These are phyloP conservation scores for Tubulanus polymorphus DNA, from an alignment of 2,888 invertebrate species.

Conservation along the genomic window DNA sequence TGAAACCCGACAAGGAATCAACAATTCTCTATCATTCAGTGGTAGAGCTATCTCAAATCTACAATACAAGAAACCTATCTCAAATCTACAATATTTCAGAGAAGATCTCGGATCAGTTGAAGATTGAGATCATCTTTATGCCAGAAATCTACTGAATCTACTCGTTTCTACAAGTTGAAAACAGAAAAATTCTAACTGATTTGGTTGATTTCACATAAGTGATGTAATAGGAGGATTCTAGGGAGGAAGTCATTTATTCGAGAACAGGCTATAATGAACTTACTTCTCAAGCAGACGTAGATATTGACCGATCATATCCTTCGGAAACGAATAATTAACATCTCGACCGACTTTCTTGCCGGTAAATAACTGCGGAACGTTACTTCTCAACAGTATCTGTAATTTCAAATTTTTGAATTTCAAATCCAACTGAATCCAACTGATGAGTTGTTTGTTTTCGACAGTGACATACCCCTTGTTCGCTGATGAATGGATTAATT, in stretches of 20 bases:
- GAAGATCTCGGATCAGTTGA: too few species aligned
- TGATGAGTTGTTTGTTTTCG: too few species aligned
- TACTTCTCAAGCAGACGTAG: constrained; percentile 45
- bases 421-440: too few species aligned
- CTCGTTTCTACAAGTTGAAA: too few species aligned
- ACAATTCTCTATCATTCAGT: constrained; percentile 37
- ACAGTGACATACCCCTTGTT: constrained; percentile 35
- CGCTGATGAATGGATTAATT: constrained; percentile 45
- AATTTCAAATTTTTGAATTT: constrained; percentile 10
- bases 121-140: too few species aligned
- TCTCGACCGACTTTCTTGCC: constrained; percentile 30
- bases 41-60: constrained; percentile 49
- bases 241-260: too few species aligned
- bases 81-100: too few species aligned
- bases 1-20: constrained; percentile 43
- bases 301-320: constrained; percentile 41
- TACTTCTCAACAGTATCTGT: constrained; percentile 36
- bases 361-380: constrained; percentile 37
- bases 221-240: too few species aligned
- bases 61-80: constrained; percentile 5
- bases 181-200: too few species aligned
- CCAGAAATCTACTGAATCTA: too few species aligned
- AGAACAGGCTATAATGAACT: too few species aligned
- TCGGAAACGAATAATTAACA: constrained; percentile 30
- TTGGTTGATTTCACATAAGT: too few species aligned